Conservation (phyloP, 2,888 invertebrate genomes). For the Ophonus ardosiacus region DNA sequence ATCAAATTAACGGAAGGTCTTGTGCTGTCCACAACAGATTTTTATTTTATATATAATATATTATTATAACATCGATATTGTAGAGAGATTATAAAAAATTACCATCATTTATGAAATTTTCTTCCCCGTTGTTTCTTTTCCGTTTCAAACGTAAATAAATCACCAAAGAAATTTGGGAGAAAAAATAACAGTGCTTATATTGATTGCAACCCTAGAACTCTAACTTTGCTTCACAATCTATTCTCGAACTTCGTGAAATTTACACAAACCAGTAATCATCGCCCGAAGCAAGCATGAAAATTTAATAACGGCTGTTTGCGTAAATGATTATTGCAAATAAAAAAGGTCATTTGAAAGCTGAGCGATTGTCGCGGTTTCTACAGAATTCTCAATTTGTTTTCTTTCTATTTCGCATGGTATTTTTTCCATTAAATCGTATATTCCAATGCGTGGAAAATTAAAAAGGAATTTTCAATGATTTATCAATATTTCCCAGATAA, state of each 20-base stretch:
- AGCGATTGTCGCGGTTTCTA: neutral
- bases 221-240: neutral
- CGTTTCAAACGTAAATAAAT: neutral
- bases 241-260: neutral
- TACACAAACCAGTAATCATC: constrained; percentile 17
- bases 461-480: neutral
- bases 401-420: neutral
- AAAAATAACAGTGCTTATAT: neutral
- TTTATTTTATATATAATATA: no score
- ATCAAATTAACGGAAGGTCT: no score
- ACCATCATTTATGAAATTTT: no score
- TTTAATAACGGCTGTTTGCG: constrained; percentile 14
- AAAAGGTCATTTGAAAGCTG: neutral
- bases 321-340: constrained; percentile 12
- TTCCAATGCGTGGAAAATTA: neutral
- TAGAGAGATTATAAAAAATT: no score
- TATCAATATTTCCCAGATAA: neutral
- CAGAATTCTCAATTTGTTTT: constrained; percentile 12
- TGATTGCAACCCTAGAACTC: neutral
- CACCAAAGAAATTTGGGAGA: neutral
- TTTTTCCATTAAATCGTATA: neutral
- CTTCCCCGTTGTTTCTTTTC: no score
- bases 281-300: constrained; percentile 8
- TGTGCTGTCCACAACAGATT: no score
- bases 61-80: no score